Base-by-base conservation (phyloP, 2,797 vertebrate species). In the Enteromius viviparus region DNA sequence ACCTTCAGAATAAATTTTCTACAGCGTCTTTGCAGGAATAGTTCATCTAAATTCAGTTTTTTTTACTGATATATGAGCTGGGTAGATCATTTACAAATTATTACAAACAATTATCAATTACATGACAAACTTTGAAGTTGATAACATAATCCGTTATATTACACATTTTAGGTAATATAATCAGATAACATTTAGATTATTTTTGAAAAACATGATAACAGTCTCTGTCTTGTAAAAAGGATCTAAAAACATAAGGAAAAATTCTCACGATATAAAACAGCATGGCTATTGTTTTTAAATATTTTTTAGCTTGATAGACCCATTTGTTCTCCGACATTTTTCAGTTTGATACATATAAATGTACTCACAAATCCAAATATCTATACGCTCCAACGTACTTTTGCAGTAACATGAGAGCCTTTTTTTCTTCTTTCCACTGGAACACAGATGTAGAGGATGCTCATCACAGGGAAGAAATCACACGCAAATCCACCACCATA, bases 401-500 rank as follows among this genome's bases (percentile, higher is more conserved):
- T 68, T 75, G 10, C 64, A 64, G 62, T 80, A 68, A 76, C 71
- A 71, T 45, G 87, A 71, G 72, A 80, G 45, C 83, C 60, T 42
- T 32, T 64, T 32, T 75, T 10, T 12, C 26, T 53, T n/a, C 34
- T 55, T 1, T 23, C n/a, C 42, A 40, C 70, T 64, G 71, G 42
- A 82, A 68, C 47, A 53, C 81, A 83, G 71, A 82, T 72, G 72
- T 83, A 72, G 47, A 76, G 29, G 75, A 69, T 81, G 11, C 62
- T 45, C 70, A 66, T 87, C 89, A 90, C 85, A 86, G 90, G 92
- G 89, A 92, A 90, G 91, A 92, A 93, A 91, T 93, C 91, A 90
- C 91, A 91, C 87, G 90, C 89, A 91, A 93, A 92, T 88, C 90
- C 11, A 85, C 89, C 90, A 87, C 88, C 88, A 91, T 93, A 93